These are phyloP conservation scores for Mesodorylaimus sp. DNA, from an alignment of 2,888 invertebrate species.

Conservation along the genomic window DNA sequence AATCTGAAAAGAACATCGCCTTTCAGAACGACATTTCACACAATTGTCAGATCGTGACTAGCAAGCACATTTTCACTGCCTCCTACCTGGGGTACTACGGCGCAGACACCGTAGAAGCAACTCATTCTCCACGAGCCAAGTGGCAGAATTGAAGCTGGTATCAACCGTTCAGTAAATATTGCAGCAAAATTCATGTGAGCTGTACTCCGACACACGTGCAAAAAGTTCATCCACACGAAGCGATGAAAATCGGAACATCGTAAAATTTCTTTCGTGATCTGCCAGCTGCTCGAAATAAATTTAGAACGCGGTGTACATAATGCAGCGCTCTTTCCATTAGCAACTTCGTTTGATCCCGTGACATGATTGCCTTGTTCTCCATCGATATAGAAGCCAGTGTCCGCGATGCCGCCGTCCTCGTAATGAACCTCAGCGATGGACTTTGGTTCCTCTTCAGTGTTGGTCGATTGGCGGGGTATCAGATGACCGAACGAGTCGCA, in stretches of 20 bases:
- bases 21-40: neutral
- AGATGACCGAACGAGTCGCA: neutral
- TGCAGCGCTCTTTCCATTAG: too few species aligned
- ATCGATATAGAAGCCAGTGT: too few species aligned
- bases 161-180: conserved; percentile 25
- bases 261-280: too few species aligned
- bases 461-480: too few species aligned
- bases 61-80: neutral
- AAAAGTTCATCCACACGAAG: conserved; percentile 21
- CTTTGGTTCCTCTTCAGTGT: too few species aligned
- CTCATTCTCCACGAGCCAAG: conserved; percentile 20
- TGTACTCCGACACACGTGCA: conserved; percentile 20
- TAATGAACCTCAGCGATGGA: too few species aligned
- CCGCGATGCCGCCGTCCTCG: too few species aligned
- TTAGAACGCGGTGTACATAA: neutral
- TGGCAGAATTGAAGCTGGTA: conserved; percentile 20
- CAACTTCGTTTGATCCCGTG: neutral
- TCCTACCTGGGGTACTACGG: conserved; percentile 6
- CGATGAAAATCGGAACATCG: conserved; percentile 23
- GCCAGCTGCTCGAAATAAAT: neutral
- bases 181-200: conserved; percentile 27
- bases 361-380: too few species aligned
- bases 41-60: neutral
- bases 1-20: neutral
- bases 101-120: conserved; percentile 17